Percentiles rank a stretch among this genome's conserved stretches.
phyloP scores from a whole-genome alignment of 2,113 vertebrate genomes.

The Antennarius striatus region DNA sequence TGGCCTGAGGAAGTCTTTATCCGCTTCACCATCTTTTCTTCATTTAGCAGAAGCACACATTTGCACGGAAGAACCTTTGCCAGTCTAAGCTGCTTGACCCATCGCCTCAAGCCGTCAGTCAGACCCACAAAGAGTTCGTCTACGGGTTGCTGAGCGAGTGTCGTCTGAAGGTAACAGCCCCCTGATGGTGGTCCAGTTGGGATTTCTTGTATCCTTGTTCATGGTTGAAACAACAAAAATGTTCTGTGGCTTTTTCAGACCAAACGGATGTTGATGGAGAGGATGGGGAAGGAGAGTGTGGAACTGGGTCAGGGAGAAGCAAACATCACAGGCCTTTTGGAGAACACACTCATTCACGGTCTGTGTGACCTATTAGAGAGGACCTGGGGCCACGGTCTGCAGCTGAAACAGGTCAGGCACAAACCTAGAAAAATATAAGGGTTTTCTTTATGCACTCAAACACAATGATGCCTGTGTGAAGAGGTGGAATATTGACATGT shows the following conservation, averaged over 20 bases:
- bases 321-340: conserved; percentile 92
- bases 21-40: conserved; percentile 2
- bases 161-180: conserved; percentile 88
- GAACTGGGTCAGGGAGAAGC: conserved; percentile 94
- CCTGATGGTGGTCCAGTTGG: neutral
- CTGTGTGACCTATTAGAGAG: conserved; percentile 96
- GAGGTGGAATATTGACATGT: conserved; percentile 1
- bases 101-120: conserved; percentile 90
- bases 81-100: conserved; percentile 93
- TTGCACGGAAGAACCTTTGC: conserved; percentile 87
- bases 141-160: conserved; percentile 95
- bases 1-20: fast-evolving
- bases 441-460: neutral
- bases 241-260: conserved; percentile 78
- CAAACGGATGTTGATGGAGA: conserved; percentile 96
- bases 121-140: conserved; percentile 95
- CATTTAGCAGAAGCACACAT: conserved; percentile 88
- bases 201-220: neutral
- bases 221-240: neutral
- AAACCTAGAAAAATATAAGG: conserved; percentile 13
- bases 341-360: conserved; percentile 91
- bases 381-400: conserved; percentile 97
- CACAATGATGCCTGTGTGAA: neutral
- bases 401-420: conserved; percentile 88
- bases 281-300: conserved; percentile 94